These are phyloP conservation scores for Brachystomella parvula DNA, from an alignment of 1,140 invertebrate genomes.

Conservation along the genomic window DNA sequence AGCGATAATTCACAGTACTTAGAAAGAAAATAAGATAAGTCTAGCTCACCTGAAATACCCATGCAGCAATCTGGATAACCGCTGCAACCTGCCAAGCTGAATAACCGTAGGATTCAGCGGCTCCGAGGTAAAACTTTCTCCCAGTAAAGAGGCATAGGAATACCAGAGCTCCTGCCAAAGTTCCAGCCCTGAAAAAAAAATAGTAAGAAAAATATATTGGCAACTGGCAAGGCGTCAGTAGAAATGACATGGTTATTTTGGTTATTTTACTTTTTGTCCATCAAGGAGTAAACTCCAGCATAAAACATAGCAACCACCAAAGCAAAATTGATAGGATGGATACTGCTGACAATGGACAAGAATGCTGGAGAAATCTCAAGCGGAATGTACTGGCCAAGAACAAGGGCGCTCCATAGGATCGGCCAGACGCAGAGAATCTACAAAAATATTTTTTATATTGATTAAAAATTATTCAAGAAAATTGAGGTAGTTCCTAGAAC, in stretches of 20 bases:
- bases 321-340: constrained; percentile 34
- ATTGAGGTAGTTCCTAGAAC: neutral
- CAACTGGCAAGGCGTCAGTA: neutral
- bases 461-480: no score
- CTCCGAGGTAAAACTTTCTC: constrained; percentile 25
- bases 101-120: constrained; percentile 19
- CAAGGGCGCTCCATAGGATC: constrained; percentile 34
- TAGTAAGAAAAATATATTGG: neutral
- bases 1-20: neutral
- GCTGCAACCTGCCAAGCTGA: constrained; percentile 28
- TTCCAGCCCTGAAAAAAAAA: constrained; percentile 28
- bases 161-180: constrained; percentile 29
- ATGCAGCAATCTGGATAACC: constrained; percentile 31
- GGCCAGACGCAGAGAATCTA: constrained; percentile 38
- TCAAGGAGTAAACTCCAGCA: constrained; percentile 25
- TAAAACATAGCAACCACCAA: constrained; percentile 30
- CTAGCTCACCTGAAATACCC: constrained; percentile 33
- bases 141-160: constrained; percentile 20
- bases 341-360: neutral
- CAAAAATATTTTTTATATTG: neutral
- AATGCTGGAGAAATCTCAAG: neutral
- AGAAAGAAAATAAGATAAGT: neutral
- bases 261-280: constrained; percentile 31
- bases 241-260: neutral
- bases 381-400: constrained; percentile 31